phyloP scores from a whole-genome alignment of 1,140 invertebrate species.

The Chironomus striatipennis region DNA sequence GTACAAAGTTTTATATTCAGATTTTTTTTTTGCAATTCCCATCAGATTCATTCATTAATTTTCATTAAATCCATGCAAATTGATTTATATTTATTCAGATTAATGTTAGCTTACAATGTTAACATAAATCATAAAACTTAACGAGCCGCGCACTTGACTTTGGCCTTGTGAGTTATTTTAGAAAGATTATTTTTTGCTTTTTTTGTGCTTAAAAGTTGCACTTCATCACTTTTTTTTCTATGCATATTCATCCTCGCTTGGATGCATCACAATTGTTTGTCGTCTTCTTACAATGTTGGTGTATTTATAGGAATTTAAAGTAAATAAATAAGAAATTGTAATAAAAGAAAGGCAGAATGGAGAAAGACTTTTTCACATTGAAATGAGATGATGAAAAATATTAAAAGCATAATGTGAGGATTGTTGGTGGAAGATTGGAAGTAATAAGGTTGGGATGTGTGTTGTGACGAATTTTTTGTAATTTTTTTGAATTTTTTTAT shows the following conservation, averaged over 20 bases:
- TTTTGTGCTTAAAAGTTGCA: background rate
- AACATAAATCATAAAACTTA: constrained; percentile 9
- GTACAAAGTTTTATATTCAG: no score
- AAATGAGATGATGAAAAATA: no score
- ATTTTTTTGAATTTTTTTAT: no score
- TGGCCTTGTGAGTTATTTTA: background rate
- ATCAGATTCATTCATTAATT: no score
- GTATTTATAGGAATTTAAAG: background rate
- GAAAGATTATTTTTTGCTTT: background rate
- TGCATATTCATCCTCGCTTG: background rate
- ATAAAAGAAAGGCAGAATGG: no score
- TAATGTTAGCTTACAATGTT: background rate
- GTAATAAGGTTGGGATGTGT: no score
- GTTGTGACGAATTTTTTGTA: no score
- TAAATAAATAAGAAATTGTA: background rate
- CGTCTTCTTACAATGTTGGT: background rate
- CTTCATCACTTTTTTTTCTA: background rate
- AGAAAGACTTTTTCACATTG: no score
- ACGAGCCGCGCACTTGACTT: background rate
- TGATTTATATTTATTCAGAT: background rate
- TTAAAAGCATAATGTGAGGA: no score
- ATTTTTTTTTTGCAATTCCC: no score
- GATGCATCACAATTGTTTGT: background rate
- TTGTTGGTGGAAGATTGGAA: no score
- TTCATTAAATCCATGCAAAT: background rate